Percentiles rank a stretch among this genome's conserved stretches.
These are phyloP conservation scores for Saguinus midas DNA, from an alignment of 2,113 vertebrate genomes.

Conservation along the genomic window DNA sequence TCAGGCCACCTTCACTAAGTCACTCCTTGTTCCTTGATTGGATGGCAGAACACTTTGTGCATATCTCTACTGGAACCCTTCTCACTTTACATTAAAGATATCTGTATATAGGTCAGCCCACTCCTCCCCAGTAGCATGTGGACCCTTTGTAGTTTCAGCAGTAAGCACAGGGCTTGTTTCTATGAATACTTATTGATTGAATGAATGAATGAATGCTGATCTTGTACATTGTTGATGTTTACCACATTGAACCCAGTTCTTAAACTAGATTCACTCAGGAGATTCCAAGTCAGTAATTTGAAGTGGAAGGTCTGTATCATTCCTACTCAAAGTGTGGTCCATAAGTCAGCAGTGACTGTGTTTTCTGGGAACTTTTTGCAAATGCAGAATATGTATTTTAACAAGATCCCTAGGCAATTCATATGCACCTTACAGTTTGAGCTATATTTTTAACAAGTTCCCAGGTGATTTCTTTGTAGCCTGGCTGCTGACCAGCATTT, in stretches of 20 bases:
- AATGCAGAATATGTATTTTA: slow-evolving; percentile 15
- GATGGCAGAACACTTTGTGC: not conserved
- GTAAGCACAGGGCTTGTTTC: not conserved
- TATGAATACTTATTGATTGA: not conserved
- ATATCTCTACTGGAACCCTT: not conserved
- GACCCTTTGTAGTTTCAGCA: not conserved
- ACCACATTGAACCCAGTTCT: not conserved
- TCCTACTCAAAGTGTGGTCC: not conserved
- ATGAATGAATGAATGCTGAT: not conserved
- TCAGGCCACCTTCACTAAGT: not conserved
- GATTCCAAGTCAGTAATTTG: not conserved
- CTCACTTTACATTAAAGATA: not conserved
- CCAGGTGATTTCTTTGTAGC: not conserved
- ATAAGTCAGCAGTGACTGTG: not conserved
- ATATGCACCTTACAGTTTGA: not conserved
- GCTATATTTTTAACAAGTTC: not conserved
- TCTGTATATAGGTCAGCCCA: not conserved
- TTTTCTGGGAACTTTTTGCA: not conserved
- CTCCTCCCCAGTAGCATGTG: not conserved
- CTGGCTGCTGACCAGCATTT: not conserved
- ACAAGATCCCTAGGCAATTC: not conserved
- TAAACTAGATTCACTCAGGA: not conserved
- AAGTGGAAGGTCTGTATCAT: not conserved
- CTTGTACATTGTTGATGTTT: not conserved
- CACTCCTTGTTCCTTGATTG: not conserved